Evolutionary conservation across 2,888 invertebrate species (phyloP).

Genomic region (Mesopsocus fuscifrons): DNA sequence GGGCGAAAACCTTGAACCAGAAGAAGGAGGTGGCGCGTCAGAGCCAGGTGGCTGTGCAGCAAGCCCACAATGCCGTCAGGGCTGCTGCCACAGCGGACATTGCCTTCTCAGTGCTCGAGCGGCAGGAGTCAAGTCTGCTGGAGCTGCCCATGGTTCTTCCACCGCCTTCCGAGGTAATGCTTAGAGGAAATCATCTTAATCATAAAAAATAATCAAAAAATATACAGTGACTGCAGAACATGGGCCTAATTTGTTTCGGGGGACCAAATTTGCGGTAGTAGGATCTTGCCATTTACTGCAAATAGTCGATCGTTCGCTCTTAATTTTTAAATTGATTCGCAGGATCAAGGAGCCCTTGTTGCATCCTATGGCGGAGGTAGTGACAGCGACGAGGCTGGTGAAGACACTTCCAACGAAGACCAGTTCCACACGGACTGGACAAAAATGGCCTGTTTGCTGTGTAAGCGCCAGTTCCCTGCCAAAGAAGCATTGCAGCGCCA

Average conservation of each 20-base stretch:
- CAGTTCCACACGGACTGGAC: constrained; percentile 51
- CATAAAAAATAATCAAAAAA: no score
- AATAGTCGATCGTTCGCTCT: no score
- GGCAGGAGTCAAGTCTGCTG: constrained; percentile 38
- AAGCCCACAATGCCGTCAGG: constrained; percentile 25
- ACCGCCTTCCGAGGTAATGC: no score
- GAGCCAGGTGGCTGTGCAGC: constrained; percentile 28
- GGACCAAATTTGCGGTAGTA: no score
- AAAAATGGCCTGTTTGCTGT: constrained; percentile 82
- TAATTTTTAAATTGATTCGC: no score
- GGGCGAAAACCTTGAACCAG: constrained; percentile 95
- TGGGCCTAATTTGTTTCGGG: no score
- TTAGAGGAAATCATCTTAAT: no score
- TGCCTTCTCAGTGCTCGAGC: constrained; percentile 79
- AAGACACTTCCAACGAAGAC: constrained; percentile 34
- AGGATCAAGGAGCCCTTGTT: constrained; percentile 34
- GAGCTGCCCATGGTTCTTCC: no score
- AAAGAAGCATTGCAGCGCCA: constrained; percentile 78
- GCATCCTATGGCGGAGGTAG: constrained; percentile 65
- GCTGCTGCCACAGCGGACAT: constrained; percentile 74
- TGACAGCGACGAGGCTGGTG: constrained; percentile 45
- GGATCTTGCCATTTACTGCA: no score
- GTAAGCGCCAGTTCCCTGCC: constrained; percentile 86
- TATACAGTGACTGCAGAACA: no score
- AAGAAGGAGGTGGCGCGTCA: constrained; percentile 54